Percentiles rank a stretch among this genome's conserved stretches.
Conservation (phyloP, 2,797 vertebrate species). For the Petrocephalus sullivani region DNA sequence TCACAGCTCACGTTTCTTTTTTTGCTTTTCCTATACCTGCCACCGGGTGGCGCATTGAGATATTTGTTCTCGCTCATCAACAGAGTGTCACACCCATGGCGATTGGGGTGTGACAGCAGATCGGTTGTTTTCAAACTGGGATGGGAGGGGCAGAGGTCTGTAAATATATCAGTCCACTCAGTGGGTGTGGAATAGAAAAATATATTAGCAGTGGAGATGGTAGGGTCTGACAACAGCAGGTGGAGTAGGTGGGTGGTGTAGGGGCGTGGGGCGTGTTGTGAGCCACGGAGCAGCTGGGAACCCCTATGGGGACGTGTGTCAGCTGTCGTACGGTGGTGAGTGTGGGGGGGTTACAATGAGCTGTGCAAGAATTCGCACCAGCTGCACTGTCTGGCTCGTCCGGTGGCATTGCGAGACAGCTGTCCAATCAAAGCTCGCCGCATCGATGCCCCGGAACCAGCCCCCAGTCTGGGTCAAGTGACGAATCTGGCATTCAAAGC, state of each 20-base stretch:
- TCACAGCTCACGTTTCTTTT: neutral
- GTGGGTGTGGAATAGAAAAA: neutral
- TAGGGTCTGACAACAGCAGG: constrained; percentile 18
- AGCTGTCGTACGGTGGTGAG: neutral
- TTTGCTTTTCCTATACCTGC: neutral
- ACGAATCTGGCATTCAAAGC: neutral
- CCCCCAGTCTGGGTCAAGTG: neutral
- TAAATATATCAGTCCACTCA: neutral
- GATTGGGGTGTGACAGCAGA: neutral
- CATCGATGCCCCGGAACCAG: neutral
- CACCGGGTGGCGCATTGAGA: constrained; percentile 14
- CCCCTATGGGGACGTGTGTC: neutral
- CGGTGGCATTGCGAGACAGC: neutral
- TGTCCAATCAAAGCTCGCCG: neutral
- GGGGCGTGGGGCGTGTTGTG: neutral
- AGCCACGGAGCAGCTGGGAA: neutral
- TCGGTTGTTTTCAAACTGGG: neutral
- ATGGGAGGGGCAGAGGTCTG: neutral
- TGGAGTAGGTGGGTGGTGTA: constrained; percentile 12
- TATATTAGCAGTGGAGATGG: neutral
- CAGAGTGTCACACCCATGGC: no score
- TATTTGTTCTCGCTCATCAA: neutral
- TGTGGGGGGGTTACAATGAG: neutral
- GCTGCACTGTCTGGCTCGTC: neutral
- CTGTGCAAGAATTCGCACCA: neutral